Percentiles rank a stretch among this genome's conserved stretches.
Evolutionary conservation across 2,797 vertebrate genomes (phyloP).

Genomic region (Allobates femoralis): DNA sequence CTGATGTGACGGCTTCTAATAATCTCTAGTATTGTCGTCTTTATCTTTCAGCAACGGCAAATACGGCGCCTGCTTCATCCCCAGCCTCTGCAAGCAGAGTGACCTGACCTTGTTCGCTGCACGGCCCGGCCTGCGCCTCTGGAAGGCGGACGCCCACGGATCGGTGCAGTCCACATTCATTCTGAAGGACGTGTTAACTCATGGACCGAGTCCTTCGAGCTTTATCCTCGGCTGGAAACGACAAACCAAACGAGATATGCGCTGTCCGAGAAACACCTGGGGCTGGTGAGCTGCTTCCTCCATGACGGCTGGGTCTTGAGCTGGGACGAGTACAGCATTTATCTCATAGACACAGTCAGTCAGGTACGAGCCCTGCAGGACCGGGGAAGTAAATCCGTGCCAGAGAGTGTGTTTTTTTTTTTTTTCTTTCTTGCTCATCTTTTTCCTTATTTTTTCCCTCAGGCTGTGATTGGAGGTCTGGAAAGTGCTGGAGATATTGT

Average conservation of each 20-base stretch:
- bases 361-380: constrained; percentile 78
- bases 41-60: constrained; percentile 81
- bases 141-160: constrained; percentile 88
- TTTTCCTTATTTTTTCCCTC: constrained; percentile 9
- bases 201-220: constrained; percentile 85
- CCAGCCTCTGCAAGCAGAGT: constrained; percentile 94
- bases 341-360: constrained; percentile 86
- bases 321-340: constrained; percentile 96
- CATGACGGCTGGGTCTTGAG: constrained; percentile 92
- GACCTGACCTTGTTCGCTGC: constrained; percentile 89
- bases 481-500: constrained; percentile 94
- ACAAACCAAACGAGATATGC: constrained; percentile 72
- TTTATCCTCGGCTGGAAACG: constrained; percentile 84
- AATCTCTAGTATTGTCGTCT: neutral
- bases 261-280: constrained; percentile 86
- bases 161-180: constrained; percentile 89
- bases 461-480: constrained; percentile 90
- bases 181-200: constrained; percentile 84
- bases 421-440: neutral
- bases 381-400: neutral
- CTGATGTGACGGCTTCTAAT: too few relatives aligned
- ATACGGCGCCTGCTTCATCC: constrained; percentile 94
- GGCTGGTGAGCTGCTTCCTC: constrained; percentile 87
- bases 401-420: neutral
- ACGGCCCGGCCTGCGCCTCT: constrained; percentile 90